Base-by-base conservation (phyloP, 2,113 vertebrate genomes). In the Ranitomeya variabilis region DNA sequence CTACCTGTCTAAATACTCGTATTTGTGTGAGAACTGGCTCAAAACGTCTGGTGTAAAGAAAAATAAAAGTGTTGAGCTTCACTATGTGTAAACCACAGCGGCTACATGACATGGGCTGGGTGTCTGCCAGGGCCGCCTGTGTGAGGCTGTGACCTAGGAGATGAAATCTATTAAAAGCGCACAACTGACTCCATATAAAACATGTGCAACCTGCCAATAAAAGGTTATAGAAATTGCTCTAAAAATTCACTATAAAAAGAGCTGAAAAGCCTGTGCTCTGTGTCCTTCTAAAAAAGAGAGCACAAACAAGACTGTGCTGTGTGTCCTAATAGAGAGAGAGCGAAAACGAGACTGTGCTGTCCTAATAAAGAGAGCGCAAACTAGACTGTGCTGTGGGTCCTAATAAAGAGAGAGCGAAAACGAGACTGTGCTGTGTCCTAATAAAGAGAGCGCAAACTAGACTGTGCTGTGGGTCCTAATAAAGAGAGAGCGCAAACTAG, bases 1-100 rank as follows among this genome's bases (percentile, higher is more conserved):
- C 23, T 71, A 81, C 78, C 77, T 87, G 78, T 73, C 64, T 81
- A 87, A 87, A 87, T 81, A n/a, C n/a, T n/a, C n/a, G n/a, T n/a
- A 87, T 80, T 80, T 80, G 77, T 59, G 66, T 57, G 51, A 55
- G 51, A 45, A 87, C 16, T 2, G 10, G 18, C 66, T 81, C 7
- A 11, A 87, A 87, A 81, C 15, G 31, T 73, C 57, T 87, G 45
- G 26, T 55, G 26, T 79, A 66, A 66, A 80, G 37, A 55, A 55
- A 80, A 87, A 78, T 19, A 66, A 52, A 86, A 73, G 37, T 71
- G 55, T 80, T 69, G 9, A 69, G 54, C 78, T 23, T 26, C 60
- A 31, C 10, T 45, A 23, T 13, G 23, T 69, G 51, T 54, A 81
- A 81, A 87, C 78, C 86, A 55, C 86, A 71, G 77, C 18, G 7